Evolutionary conservation across 2,113 vertebrate genomes (phyloP).

Genomic region (Lamprologus ornatipinnis): DNA sequence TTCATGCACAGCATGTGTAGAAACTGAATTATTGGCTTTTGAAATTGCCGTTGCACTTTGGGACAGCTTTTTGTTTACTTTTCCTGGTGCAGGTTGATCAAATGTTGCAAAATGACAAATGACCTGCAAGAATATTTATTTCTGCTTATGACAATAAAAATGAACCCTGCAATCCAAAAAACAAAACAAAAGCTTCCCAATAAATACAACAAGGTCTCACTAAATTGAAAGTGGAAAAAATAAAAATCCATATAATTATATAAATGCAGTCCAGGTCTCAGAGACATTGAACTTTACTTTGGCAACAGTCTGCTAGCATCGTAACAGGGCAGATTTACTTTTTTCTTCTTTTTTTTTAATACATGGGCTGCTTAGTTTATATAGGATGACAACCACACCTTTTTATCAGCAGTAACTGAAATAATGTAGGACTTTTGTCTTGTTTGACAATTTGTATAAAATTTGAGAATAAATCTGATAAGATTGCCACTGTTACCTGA

Average conservation of each 20-base stretch:
- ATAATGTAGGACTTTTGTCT: not conserved
- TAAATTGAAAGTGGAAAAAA: not conserved
- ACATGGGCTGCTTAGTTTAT: not conserved
- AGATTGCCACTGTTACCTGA: fast-evolving
- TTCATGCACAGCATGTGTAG: not conserved
- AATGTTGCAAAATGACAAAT: not conserved
- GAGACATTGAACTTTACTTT: not conserved
- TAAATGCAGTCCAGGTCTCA: not conserved
- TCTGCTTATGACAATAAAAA: not conserved
- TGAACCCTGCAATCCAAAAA: not conserved
- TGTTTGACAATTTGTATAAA: not conserved
- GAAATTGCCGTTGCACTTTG: not conserved
- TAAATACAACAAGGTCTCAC: not conserved
- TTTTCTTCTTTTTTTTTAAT: not conserved
- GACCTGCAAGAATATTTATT: not conserved
- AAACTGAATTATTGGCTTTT: not conserved
- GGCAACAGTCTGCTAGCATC: not conserved
- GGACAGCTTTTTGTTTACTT: not conserved
- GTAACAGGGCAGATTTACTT: not conserved
- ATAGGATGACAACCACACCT: not conserved
- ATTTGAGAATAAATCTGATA: not conserved
- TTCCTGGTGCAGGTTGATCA: not conserved
- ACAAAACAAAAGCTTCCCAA: not conserved
- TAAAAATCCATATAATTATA: not conserved
- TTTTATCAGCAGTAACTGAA: not conserved